These are phyloP conservation scores for Charina bottae DNA, from an alignment of 2,113 vertebrate species.

Conservation along the genomic window DNA sequence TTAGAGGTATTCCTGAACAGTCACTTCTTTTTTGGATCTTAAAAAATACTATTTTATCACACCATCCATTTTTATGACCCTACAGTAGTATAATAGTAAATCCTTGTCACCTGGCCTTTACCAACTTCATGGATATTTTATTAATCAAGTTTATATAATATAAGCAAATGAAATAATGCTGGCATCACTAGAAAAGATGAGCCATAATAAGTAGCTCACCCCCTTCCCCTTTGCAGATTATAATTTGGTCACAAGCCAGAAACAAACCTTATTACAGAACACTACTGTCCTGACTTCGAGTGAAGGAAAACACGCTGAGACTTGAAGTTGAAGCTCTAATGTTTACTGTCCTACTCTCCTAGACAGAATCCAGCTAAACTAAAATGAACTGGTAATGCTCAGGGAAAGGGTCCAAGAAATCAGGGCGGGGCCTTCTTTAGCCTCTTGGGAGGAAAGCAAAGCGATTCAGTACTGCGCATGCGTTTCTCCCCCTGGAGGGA, in stretches of 20 bases:
- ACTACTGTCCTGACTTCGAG: too few species aligned
- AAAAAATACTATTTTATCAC: background rate
- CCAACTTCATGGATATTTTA: background rate
- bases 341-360: too few species aligned
- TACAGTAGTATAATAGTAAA: background rate
- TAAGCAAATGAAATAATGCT: background rate
- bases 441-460: too few species aligned
- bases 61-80: background rate
- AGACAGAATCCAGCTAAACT: too few species aligned
- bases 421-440: too few species aligned
- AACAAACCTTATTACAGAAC: background rate
- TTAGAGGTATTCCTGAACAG: conserved; percentile 41
- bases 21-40: conserved; percentile 55
- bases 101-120: background rate
- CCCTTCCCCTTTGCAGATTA: background rate
- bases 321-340: too few species aligned
- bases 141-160: background rate
- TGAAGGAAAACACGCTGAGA: too few species aligned
- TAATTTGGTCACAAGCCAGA: background rate
- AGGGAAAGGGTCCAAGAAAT: too few species aligned
- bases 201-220: background rate
- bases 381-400: too few species aligned
- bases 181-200: background rate
- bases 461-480: too few species aligned
- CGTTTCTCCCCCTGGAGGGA: too few species aligned